Conservation (phyloP, 1,140 invertebrate genomes). For the Drosophila simulans region DNA sequence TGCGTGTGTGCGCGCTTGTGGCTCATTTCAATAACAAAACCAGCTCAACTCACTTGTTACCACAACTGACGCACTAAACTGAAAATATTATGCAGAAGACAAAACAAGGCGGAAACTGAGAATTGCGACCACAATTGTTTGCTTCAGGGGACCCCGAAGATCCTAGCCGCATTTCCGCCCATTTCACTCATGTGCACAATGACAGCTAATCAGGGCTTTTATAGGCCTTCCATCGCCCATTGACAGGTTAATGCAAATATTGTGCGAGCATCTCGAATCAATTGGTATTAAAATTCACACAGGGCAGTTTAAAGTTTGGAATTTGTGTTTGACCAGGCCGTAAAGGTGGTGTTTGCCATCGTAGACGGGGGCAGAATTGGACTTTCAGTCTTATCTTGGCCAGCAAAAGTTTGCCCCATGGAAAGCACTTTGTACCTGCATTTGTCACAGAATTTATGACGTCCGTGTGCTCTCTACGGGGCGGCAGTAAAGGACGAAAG, state of each 20-base stretch:
- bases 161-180: background rate
- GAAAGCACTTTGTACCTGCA: constrained; percentile 72
- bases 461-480: constrained; percentile 21
- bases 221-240: constrained; percentile 25
- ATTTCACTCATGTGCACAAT: constrained; percentile 25
- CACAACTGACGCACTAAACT: constrained; percentile 78
- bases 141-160: constrained; percentile 15
- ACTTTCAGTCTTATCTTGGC: constrained; percentile 37
- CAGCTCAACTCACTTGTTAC: constrained; percentile 77
- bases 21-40: constrained; percentile 82
- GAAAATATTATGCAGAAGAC: constrained; percentile 73
- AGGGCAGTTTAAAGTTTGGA: constrained; percentile 56
- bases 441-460: constrained; percentile 80
- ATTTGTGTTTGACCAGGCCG: constrained; percentile 50
- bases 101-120: constrained; percentile 64
- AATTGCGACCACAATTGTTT: constrained; percentile 49
- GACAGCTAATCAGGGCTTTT: constrained; percentile 60
- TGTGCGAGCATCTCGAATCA: constrained; percentile 57
- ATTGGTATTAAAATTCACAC: constrained; percentile 68
- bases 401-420: constrained; percentile 65
- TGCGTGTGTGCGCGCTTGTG: constrained; percentile 11
- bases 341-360: background rate
- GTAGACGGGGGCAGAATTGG: background rate
- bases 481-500: background rate
- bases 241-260: constrained; percentile 73